Base-by-base conservation (phyloP, 2,888 invertebrate genomes). In the Lasioglossum marginatum region DNA sequence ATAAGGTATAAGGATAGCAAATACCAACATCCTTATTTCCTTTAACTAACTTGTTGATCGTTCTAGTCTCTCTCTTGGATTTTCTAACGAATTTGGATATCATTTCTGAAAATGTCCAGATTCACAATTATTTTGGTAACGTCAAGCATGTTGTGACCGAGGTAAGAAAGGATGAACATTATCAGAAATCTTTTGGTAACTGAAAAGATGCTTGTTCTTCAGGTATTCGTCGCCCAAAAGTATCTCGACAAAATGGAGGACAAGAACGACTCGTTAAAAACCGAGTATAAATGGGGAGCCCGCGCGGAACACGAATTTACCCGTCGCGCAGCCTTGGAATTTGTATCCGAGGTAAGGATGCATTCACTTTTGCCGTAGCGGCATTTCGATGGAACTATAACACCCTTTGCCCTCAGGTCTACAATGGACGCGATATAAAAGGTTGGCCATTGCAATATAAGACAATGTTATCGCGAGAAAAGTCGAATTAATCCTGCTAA, bases 221-320 rank as follows among this genome's bases (percentile, higher is more conserved):
- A 96, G 96, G 95, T 92, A n/a, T 95, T 95, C 81, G 90, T 93
- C 5, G 90, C 88, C 37, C 94, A 94, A 79, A 89, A 88, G 43
- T 95, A 95, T 79, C 83, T 95, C 19, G 86, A 89, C 0, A 86
- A 84, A 66, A 72, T 57, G 5, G 81, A 81, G 48, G 95, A 95
- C 0, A 95, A 95, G 63, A 94, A 95, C 27, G 96, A 96, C 19
- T 91, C 95, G 19, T 93, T 95, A 5, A 94, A 94, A 82, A 88
- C 93, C 66, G 95, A 96, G 0, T 96, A 96, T 85, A 94, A 94
- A 77, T 96, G 96, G 96, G 96, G 96, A 23, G 94, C 95, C 57
- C 93, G 96, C 66, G 96, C 96, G 0, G 91, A 92, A 0, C 93
- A 95, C 66, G 96, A 96, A 89, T 89, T 96, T 19, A 95, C 96